Conservation (phyloP, 1,140 invertebrate species). For the Heliconius eleuchia region DNA sequence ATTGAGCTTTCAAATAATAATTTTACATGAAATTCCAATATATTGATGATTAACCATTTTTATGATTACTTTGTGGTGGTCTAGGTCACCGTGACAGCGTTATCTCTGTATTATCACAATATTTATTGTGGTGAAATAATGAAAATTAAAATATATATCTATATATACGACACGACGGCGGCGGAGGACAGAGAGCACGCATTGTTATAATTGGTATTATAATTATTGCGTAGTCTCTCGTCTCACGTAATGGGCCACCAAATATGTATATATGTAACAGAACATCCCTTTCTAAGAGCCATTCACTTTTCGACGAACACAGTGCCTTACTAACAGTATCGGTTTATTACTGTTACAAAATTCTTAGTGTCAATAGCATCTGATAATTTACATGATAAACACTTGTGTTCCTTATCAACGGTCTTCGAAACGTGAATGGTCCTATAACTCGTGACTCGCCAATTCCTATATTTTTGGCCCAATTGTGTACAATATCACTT, state of each 20-base stretch:
- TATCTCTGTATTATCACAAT: constrained; percentile 8
- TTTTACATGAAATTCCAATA: constrained; percentile 48
- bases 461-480: constrained; percentile 18
- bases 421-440: constrained; percentile 37
- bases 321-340: not conserved
- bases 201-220: constrained; percentile 14
- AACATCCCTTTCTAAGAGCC: constrained; percentile 46
- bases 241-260: constrained; percentile 31
- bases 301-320: constrained; percentile 41
- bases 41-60: not conserved
- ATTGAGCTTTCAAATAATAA: constrained; percentile 61
- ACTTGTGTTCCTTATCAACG: not conserved
- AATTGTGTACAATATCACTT: not conserved
- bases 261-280: constrained; percentile 39
- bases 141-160: constrained; percentile 11
- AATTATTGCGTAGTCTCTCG: constrained; percentile 21
- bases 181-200: constrained; percentile 31
- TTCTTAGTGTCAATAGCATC: not conserved
- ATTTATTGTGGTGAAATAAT: constrained; percentile 16
- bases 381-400: not conserved
- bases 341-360: not conserved
- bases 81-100: constrained; percentile 45
- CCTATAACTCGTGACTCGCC: constrained; percentile 37
- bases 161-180: constrained; percentile 40
- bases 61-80: constrained; percentile 48